phyloP scores from a whole-genome alignment of 1,140 invertebrate species.

The Pseudomyrmex concolor region DNA sequence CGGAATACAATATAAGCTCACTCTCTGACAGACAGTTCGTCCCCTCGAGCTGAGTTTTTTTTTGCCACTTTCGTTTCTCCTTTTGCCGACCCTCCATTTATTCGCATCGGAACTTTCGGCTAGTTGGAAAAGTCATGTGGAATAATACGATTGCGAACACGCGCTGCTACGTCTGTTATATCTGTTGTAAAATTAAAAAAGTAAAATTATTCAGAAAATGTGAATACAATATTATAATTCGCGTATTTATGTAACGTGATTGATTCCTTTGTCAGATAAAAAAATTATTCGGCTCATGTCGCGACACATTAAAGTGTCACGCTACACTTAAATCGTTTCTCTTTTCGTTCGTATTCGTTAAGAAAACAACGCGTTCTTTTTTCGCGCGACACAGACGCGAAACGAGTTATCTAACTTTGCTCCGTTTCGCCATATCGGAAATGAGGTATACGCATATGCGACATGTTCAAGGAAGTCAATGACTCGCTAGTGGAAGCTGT shows the following conservation, averaged over 20 bases:
- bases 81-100: slow-evolving; percentile 24
- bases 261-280: background rate
- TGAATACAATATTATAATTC: background rate
- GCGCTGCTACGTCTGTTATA: background rate
- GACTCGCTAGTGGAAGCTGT: slow-evolving; percentile 7
- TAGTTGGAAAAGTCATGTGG: slow-evolving; percentile 33
- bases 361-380: background rate
- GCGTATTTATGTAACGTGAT: slow-evolving; percentile 13
- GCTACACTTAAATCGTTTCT: slow-evolving; percentile 31
- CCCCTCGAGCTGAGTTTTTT: slow-evolving; percentile 66
- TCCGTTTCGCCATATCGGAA: slow-evolving; percentile 4
- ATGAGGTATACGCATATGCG: slow-evolving; percentile 26
- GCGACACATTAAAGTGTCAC: slow-evolving; percentile 19
- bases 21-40: slow-evolving; percentile 67
- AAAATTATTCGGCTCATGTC: background rate
- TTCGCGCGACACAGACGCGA: background rate
- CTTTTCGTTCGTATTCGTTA: background rate
- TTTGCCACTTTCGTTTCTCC: slow-evolving; percentile 52
- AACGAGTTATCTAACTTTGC: slow-evolving; percentile 7
- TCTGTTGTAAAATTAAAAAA: background rate
- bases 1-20: slow-evolving; percentile 79
- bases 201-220: background rate
- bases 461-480: slow-evolving; percentile 15
- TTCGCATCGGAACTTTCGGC: slow-evolving; percentile 33
- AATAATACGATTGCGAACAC: slow-evolving; percentile 19